Evolutionary conservation across 2,888 invertebrate genomes (phyloP), one percentile per base, ranked within the genome.

Genomic region (Pycnomerus fuliginosus): DNA sequence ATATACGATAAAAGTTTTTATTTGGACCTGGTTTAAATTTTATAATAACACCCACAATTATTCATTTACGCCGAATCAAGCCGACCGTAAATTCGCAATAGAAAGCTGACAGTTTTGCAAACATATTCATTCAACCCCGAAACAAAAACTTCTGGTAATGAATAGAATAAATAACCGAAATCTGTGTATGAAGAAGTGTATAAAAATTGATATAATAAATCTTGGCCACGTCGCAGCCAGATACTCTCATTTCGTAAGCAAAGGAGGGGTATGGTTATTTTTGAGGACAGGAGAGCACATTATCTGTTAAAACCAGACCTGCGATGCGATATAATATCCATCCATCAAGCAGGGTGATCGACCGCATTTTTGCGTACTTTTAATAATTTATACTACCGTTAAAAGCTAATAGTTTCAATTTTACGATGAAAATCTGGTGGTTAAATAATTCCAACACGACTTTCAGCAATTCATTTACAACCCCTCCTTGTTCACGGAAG

Each of bases 291-390:
- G 55, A 12, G 25, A 25, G 25, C 53, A 52, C 55, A 62, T 60
- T 62, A 62, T 62, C 62, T 62, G 62, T 51, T 62, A 52, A 55
- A 57, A 58, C 50, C 62, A 62, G 62, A 60, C 59, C 51, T 55
- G 54, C 52, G 48, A 42, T 53, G 36, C 57, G 57, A 60, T 62
- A 60, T 58, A 60, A 59, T 58, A 56, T 56, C 57, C 59, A 62
- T 62, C 62, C 56, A 61, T 60, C 60, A 60, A 58, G 37, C 27
- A 16, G 11, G 25, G 33, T 46, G 42, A 51, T 51, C 51, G 48
- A 46, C 38, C 27, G 40, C 31, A 40, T 48, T 45, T 48, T 43
- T 34, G 39, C 43, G 35, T 45, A 51, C n/a, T n/a, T n/a, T n/a
- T n/a, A n/a, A n/a, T n/a, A n/a, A n/a, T n/a, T n/a, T n/a, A n/a